A percentile compares a stretch with the other conserved stretches of the same genome.
phyloP scores from a whole-genome alignment of 2,113 vertebrate species.

The Pipra filicauda region DNA sequence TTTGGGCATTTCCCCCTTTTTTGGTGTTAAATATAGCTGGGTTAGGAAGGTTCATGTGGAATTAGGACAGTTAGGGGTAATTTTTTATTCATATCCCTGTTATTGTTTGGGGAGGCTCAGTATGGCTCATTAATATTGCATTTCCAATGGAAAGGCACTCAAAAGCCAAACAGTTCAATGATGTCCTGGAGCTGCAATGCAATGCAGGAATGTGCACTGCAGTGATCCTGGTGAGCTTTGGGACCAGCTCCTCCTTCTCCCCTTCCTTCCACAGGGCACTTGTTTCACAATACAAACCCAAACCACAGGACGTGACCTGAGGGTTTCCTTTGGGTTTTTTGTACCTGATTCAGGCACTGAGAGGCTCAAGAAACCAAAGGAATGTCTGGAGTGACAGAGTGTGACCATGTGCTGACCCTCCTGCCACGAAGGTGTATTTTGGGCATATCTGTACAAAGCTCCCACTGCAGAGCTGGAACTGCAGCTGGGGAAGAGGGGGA shows the following conservation, averaged over 20 bases:
- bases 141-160: background rate
- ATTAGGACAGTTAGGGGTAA: background rate
- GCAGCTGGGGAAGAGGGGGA: background rate
- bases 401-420: rapidly evolving
- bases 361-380: background rate
- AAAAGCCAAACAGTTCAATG: constrained; percentile 10
- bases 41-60: background rate
- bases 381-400: background rate
- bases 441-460: background rate
- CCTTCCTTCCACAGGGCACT: background rate
- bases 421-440: background rate
- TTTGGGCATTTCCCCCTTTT: background rate
- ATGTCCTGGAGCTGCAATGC: background rate
- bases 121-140: constrained; percentile 14
- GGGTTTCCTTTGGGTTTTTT: background rate
- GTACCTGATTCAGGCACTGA: background rate
- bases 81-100: background rate
- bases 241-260: background rate
- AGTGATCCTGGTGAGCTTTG: background rate
- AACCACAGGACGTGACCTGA: background rate
- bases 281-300: background rate
- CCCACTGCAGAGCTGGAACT: background rate
- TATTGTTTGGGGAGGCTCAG: background rate
- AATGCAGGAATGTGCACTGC: background rate
- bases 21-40: background rate